Evolutionary conservation across 2,888 invertebrate genomes (phyloP), one percentile per base, ranked within the genome.

Genomic region (Alviniconcha strummeri): DNA sequence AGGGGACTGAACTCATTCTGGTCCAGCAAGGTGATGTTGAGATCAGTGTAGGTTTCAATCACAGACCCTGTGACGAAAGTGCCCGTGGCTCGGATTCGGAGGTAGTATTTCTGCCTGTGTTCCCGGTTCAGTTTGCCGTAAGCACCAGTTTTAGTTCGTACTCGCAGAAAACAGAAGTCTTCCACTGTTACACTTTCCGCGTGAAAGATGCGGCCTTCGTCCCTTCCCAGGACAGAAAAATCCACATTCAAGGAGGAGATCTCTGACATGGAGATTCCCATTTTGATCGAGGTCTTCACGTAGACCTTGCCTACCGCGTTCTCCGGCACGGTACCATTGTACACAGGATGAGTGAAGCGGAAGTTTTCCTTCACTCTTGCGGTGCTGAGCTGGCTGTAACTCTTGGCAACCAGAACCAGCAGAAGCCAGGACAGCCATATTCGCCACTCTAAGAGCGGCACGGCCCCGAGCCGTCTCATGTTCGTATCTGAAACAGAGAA

Each of bases 111-210:
- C 91, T 97, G 97, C 89, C 96, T 96, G 83, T 98, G 96, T 94
- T 99, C 99, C 86, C 99, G 96, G 94, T 99, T 99, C 85, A 99
- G 95, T 88, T 98, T 97, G 90, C 97, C 97, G 87, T 96, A 96
- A 92, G 96, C 96, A 75, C 97, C 97, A 85, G 98, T 97, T 92
- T 97, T 96, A 87, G 97, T 98, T 91, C 98, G 95, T 85, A 99
- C 96, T 83, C 96, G 95, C 83, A 99, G 95, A 94, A 99, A 99
- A 93, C 97, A 97, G 95, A 98, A 98, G 94, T 99, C 98, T 71
- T 99, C 99, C 82, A 99, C 96, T 85, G 96, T 95, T 85, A 96
- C 95, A 90, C 97, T 96, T 93, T 98, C 98, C 11, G 97, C 97
- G 93, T 97, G 98, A 94, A 99, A 99, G 92, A 98, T 96, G 92